These are phyloP conservation scores for Tretioscincus oriximinensis DNA, from an alignment of 2,113 vertebrate genomes.

Conservation along the genomic window DNA sequence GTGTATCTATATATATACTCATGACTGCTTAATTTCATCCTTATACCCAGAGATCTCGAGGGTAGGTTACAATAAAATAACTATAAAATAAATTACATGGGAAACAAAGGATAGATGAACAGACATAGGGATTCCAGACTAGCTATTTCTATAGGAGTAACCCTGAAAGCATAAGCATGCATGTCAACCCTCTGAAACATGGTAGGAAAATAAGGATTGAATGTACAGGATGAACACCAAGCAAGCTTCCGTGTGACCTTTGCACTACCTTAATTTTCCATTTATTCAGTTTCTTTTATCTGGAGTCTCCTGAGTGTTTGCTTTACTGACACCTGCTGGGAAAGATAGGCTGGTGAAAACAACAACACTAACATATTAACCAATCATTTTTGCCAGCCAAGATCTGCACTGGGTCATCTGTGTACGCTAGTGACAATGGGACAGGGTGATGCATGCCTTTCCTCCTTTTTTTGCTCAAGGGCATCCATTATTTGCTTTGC, in stretches of 20 bases:
- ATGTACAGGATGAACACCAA: conserved; percentile 30
- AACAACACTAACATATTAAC: conserved; percentile 25
- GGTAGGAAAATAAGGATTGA: conserved; percentile 49
- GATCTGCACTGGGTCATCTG: conserved; percentile 48
- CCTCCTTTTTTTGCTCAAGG: conserved; percentile 46
- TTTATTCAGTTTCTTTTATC: conserved; percentile 60
- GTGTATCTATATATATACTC: no score
- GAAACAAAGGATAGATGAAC: not conserved
- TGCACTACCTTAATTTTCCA: conserved; percentile 41
- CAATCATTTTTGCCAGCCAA: conserved; percentile 24
- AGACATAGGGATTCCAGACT: conserved; percentile 2
- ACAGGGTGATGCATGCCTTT: not conserved
- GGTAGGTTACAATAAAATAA: no score
- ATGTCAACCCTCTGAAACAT: conserved; percentile 31
- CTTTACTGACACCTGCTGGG: conserved; percentile 40
- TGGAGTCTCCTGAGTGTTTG: conserved; percentile 27
- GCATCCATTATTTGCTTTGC: conserved; percentile 41
- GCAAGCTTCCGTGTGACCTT: conserved; percentile 51
- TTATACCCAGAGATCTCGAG: no score
- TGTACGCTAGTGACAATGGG: conserved; percentile 23
- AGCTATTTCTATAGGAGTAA: conserved; percentile 8
- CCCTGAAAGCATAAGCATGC: conserved; percentile 9
- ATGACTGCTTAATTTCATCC: no score
- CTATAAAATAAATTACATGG: no score
- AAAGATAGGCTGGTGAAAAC: conserved; percentile 30